These are phyloP conservation scores for Stenoptilia bipunctidactyla DNA, from an alignment of 2,888 invertebrate genomes.

Conservation along the genomic window DNA sequence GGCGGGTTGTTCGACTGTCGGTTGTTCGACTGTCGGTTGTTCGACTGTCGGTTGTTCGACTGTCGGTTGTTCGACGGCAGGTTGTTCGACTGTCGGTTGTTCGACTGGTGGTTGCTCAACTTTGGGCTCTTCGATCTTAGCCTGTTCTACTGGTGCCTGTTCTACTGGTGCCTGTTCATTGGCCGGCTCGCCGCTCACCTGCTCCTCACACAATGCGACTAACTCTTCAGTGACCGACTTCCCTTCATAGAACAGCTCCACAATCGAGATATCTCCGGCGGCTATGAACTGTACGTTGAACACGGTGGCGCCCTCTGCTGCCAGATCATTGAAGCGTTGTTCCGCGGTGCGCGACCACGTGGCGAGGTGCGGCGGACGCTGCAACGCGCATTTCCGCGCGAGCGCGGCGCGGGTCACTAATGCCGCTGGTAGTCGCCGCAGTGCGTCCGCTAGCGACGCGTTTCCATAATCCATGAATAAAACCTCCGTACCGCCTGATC, in stretches of 20 bases:
- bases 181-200: conserved; percentile 34
- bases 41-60: no score
- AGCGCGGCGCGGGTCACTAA: conserved; percentile 71
- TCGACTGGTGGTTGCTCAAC: conserved; percentile 24
- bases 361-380: conserved; percentile 67
- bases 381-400: conserved; percentile 73
- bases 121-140: no score
- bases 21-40: no score
- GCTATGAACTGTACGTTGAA: conserved; percentile 78
- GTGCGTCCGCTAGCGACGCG: conserved; percentile 66
- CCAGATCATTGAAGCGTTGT: conserved; percentile 75
- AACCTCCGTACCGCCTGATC: conserved; percentile 71
- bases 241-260: conserved; percentile 73
- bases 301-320: conserved; percentile 77
- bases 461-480: conserved; percentile 80
- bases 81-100: no score
- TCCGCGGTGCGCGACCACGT: conserved; percentile 77
- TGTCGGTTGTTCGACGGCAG: no score
- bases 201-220: conserved; percentile 59
- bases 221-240: conserved; percentile 75
- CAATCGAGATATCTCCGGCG: conserved; percentile 74
- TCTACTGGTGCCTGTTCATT: no score
- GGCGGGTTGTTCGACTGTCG: conserved; percentile 32
- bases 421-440: conserved; percentile 72
- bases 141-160: no score